Evolutionary conservation across 2,888 invertebrate genomes (phyloP), one percentile per base, ranked within the genome.

Genomic region (Trachelus tabidus): DNA sequence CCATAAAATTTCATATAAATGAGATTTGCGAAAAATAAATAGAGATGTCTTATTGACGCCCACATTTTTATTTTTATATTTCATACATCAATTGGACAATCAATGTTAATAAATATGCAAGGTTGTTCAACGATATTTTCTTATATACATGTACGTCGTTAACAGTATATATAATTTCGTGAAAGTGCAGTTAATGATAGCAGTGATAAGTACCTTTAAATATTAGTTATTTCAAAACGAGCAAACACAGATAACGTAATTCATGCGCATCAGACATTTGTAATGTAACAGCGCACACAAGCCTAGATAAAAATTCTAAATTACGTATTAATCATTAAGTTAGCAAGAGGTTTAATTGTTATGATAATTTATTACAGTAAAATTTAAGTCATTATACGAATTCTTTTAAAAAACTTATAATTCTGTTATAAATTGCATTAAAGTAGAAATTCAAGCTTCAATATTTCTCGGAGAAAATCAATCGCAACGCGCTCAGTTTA

Each of bases 1-100:
- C 31, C 23, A 30, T 30, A 30, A 11, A 71, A 15, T 71, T 33
- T 71, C 12, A 71, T 23, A 71, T 30, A 31, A 12, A 33, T 30
- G 23, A 71, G 31, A 74, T 56, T 23, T 56, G 9, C 75, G 75
- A 75, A 76, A 68, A 37, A 74, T 71, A 75, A 2, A 71, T 77
- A 79, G 76, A 77, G 74, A 34, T 23, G 31, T 37, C 11, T n/a
- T 74, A 34, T 71, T 71, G 30, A 71, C 31, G 71, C 9, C 75
- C 1, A 6, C 12, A 35, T 34, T 68, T 74, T 73, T 37, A 74
- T 73, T 75, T 56, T 37, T 31, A 40, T 56, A 56, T 56, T 56
- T 23, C 56, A 56, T 23, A 23, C 9, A 23, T 23, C 2, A 23
- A 56, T 15, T 23, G 56, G 2, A 56, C 23, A 56, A 56, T 23